Conservation (phyloP, 2,888 invertebrate genomes). For the Colostygia pectinataria region DNA sequence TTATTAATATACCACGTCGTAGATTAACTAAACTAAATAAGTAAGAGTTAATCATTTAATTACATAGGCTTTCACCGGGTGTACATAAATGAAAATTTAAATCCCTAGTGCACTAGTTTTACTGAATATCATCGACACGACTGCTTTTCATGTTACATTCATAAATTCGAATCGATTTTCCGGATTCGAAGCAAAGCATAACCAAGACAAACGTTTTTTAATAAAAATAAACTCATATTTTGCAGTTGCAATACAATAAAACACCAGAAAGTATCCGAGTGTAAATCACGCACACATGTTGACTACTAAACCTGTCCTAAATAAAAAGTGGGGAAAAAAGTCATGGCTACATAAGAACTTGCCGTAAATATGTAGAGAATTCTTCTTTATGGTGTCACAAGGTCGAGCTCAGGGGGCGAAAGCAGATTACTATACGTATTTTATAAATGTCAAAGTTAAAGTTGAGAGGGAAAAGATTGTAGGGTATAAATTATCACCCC, state of each 20-base stretch:
- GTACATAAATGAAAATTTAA: too few relatives aligned
- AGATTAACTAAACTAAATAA: too few relatives aligned
- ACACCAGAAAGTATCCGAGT: constrained; percentile 10
- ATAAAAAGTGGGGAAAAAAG: constrained; percentile 28
- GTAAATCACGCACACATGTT: constrained; percentile 28
- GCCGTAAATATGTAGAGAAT: constrained; percentile 35
- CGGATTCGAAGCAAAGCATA: constrained; percentile 13
- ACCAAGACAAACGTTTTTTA: constrained; percentile 44
- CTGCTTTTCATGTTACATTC: too few relatives aligned
- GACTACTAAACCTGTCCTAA: constrained; percentile 23
- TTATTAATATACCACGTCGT: too few relatives aligned
- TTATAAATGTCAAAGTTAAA: constrained; percentile 38
- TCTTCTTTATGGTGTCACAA: constrained; percentile 37
- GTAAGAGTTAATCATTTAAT: too few relatives aligned
- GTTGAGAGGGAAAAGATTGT: constrained; percentile 42
- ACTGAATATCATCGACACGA: too few relatives aligned
- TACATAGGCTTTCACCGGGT: too few relatives aligned
- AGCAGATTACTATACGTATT: constrained; percentile 37
- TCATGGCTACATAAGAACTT: constrained; percentile 30
- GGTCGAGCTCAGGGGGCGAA: constrained; percentile 31
- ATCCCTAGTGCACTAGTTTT: too few relatives aligned
- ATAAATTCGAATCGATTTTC: too few relatives aligned
- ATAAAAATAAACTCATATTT: constrained; percentile 19
- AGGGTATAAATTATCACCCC: constrained; percentile 35
- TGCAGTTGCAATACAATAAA: constrained; percentile 2